phyloP scores from a whole-genome alignment of 2,888 invertebrate genomes.

The Rhaphigaster nebulosa region DNA sequence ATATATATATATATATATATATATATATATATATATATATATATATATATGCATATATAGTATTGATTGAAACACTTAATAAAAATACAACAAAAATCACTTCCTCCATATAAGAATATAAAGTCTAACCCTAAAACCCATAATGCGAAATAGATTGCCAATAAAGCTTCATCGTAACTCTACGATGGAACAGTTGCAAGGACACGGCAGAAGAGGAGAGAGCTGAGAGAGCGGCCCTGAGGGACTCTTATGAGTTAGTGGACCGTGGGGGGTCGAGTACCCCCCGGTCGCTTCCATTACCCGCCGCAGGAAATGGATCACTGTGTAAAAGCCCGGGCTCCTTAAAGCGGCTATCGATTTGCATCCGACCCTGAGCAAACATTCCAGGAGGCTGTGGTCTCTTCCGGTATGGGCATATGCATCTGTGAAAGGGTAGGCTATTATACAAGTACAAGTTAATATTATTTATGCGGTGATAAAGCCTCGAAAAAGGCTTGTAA shows the following conservation, averaged over 20 bases:
- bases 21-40: too few relatives aligned
- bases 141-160: background rate
- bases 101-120: background rate
- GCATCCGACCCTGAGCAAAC: slow-evolving; percentile 51
- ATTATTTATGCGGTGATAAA: too few relatives aligned
- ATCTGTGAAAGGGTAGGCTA: background rate
- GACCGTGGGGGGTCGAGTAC: slow-evolving; percentile 27
- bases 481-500: too few relatives aligned
- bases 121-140: background rate
- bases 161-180: background rate
- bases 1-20: too few relatives aligned
- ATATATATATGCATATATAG: too few relatives aligned
- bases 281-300: slow-evolving; percentile 49
- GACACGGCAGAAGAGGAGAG: slow-evolving; percentile 6
- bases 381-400: background rate
- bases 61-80: too few relatives aligned
- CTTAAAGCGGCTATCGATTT: slow-evolving; percentile 51
- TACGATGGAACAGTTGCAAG: background rate
- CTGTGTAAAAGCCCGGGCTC: slow-evolving; percentile 49
- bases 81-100: background rate
- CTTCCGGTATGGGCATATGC: background rate
- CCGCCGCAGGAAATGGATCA: slow-evolving; percentile 43
- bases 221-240: slow-evolving; percentile 24
- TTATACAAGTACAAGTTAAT: too few relatives aligned
- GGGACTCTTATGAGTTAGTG: slow-evolving; percentile 50